Percentiles rank a stretch among this genome's conserved stretches.
phyloP scores from a whole-genome alignment of 2,797 vertebrate genomes.

The Trachops cirrhosus region DNA sequence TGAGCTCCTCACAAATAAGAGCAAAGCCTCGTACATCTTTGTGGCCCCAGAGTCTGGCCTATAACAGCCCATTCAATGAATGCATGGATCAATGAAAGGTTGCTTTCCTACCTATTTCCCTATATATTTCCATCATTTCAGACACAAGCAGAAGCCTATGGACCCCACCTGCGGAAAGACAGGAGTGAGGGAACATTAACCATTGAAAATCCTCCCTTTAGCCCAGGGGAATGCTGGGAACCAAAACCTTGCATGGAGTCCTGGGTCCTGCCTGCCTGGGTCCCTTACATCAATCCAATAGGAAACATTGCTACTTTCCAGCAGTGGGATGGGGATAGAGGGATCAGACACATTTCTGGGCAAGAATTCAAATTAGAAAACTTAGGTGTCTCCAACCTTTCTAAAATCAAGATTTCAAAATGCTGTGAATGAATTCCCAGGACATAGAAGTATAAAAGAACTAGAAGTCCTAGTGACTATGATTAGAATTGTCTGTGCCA shows the following conservation, averaged over 20 bases:
- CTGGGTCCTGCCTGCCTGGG: background rate
- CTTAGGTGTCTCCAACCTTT: background rate
- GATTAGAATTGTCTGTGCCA: background rate
- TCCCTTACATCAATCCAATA: background rate
- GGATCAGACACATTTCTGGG: background rate
- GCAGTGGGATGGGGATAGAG: background rate
- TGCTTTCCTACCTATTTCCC: background rate
- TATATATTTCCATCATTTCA: background rate
- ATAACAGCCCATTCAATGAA: background rate
- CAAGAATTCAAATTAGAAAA: conserved; percentile 55
- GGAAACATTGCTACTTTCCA: background rate
- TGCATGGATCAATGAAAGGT: background rate
- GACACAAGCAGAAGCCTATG: background rate
- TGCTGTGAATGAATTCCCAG: conserved; percentile 39
- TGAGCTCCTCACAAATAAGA: background rate
- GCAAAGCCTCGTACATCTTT: background rate
- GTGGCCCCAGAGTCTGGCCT: background rate
- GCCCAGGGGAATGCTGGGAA: background rate
- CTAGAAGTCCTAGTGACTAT: background rate
- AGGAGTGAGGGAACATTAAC: background rate
- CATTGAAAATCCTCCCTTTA: background rate
- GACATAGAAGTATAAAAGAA: conserved; percentile 1
- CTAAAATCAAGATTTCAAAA: conserved; percentile 57
- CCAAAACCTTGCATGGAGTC: background rate
- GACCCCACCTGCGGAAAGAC: background rate